Conservation (phyloP, 1,140 invertebrate genomes). For the Mycetomoellerius zeteki region DNA sequence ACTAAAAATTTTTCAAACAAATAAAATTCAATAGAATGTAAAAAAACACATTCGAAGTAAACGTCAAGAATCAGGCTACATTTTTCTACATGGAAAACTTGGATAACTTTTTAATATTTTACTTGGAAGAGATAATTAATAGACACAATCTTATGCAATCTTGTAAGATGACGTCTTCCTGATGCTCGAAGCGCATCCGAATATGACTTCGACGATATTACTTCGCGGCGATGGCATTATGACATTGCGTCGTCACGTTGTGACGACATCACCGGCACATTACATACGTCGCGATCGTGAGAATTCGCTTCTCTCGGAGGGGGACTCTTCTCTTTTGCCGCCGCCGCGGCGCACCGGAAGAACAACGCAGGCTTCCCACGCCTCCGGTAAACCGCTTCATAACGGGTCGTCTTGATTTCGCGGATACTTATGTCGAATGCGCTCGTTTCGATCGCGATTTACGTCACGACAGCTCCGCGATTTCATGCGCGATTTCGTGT, state of each 20-base stretch:
- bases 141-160: not conserved
- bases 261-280: conserved; percentile 64
- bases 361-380: conserved; percentile 83
- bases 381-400: conserved; percentile 82
- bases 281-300: conserved; percentile 83
- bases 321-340: conserved; percentile 50
- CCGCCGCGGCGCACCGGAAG: conserved; percentile 79
- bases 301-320: conserved; percentile 79
- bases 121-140: not conserved
- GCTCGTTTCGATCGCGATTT: conserved; percentile 66
- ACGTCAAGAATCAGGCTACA: no score
- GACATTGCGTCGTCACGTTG: conserved; percentile 50
- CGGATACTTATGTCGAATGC: conserved; percentile 67
- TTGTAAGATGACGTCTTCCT: not conserved
- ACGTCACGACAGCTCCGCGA: conserved; percentile 62
- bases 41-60: no score
- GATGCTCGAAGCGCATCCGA: not conserved
- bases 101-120: not conserved
- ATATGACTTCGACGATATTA: not conserved
- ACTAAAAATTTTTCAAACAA: not conserved
- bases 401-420: conserved; percentile 82
- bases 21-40: not conserved
- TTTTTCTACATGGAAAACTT: not conserved
- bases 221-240: not conserved
- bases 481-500: conserved; percentile 66